These are phyloP conservation scores for Antigone vipio DNA, from an alignment of 2,113 vertebrate genomes.

Conservation along the genomic window DNA sequence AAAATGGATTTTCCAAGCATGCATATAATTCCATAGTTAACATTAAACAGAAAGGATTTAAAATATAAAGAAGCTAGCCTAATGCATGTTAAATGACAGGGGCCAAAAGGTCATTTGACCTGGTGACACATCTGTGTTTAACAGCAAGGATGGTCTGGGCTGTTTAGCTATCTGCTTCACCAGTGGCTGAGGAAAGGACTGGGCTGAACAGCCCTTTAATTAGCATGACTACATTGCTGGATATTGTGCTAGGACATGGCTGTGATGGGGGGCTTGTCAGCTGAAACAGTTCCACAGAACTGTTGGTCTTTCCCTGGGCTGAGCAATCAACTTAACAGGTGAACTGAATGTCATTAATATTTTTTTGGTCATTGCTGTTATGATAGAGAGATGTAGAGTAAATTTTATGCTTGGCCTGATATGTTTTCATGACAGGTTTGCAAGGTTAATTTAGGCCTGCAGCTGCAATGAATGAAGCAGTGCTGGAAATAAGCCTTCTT, in stretches of 20 bases:
- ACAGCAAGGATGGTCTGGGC: neutral
- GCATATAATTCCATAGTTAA: neutral
- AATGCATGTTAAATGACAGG: neutral
- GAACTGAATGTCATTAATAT: neutral
- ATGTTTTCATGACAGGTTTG: conserved; percentile 12
- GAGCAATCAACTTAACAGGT: neutral
- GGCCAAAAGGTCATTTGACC: neutral
- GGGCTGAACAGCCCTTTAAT: neutral
- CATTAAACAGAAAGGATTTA: neutral
- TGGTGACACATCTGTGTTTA: neutral
- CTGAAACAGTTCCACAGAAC: neutral
- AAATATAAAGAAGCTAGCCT: neutral
- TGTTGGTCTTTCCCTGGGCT: neutral
- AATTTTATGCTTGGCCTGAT: neutral
- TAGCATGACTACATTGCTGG: neutral
- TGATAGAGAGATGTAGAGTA: neutral
- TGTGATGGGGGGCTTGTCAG: neutral
- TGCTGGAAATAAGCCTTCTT: neutral
- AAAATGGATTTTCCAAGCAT: neutral
- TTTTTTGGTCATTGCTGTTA: neutral
- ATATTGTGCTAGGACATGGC: neutral
- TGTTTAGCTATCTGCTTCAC: neutral
- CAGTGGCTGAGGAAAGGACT: neutral
- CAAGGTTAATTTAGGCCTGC: conserved; percentile 31
- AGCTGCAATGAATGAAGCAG: neutral